These are phyloP conservation scores for Holocentrus rufus DNA, from an alignment of 2,797 vertebrate species.

Conservation along the genomic window DNA sequence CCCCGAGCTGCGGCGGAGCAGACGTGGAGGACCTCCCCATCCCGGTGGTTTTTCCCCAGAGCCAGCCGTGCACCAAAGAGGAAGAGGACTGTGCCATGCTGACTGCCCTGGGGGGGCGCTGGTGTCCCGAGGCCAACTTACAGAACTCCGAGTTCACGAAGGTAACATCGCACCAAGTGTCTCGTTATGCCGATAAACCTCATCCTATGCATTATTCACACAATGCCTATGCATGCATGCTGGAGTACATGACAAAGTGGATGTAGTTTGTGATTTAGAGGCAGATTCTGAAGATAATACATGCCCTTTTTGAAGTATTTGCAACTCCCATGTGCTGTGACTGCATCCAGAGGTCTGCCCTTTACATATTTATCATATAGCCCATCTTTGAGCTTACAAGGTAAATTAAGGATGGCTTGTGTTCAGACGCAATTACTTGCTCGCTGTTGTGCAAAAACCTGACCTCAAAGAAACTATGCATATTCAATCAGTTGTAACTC, in stretches of 20 bases:
- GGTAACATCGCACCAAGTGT: conserved; percentile 74
- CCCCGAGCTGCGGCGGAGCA: conserved; percentile 69
- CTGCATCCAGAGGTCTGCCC: not conserved
- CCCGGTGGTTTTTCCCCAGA: conserved; percentile 29
- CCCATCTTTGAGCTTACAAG: conserved; percentile 39
- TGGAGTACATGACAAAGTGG: not conserved
- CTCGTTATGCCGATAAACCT: conserved; percentile 24
- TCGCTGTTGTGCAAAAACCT: conserved; percentile 19
- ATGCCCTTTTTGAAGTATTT: conserved; percentile 31
- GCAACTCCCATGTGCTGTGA: not conserved
- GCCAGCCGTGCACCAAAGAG: conserved; percentile 66
- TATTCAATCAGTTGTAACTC: conserved; percentile 36
- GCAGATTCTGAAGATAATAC: conserved; percentile 24
- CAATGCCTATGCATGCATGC: not conserved
- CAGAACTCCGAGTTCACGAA: conserved; percentile 84
- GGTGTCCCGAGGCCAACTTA: conserved; percentile 70
- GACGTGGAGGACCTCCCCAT: conserved; percentile 74
- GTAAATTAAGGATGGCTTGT: conserved; percentile 34
- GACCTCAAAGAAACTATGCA: conserved; percentile 40
- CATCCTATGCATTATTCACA: conserved; percentile 39
- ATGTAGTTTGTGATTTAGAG: conserved; percentile 17
- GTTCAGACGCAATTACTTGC: conserved; percentile 21
- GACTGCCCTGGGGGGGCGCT: conserved; percentile 76
- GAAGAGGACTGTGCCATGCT: conserved; percentile 80
- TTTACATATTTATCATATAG: conserved; percentile 19